Evolutionary conservation across 2,888 invertebrate genomes (phyloP).

Genomic region (Andricus quercusramuli): DNA sequence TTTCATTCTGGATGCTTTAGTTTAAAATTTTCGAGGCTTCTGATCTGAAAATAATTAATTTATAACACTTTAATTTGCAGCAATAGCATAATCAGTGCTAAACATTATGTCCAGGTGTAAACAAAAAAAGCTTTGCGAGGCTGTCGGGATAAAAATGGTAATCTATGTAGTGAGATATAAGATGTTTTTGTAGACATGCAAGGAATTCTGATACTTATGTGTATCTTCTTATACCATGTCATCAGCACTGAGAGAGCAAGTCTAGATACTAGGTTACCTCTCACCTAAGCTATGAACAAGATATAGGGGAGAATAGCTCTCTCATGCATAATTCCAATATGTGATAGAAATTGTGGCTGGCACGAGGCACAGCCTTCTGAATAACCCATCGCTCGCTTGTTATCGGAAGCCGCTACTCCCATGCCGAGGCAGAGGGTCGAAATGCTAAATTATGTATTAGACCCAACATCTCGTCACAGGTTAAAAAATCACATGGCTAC

Average conservation of each 20-base stretch:
- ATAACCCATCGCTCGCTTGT: conserved; percentile 65
- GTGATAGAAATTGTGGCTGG: conserved; percentile 67
- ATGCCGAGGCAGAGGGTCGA: conserved; percentile 42
- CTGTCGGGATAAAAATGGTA: background rate
- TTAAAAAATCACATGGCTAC: background rate
- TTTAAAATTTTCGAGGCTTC: no score
- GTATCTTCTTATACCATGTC: background rate
- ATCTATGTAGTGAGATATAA: background rate
- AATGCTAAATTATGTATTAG: conserved; percentile 57
- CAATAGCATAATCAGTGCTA: no score
- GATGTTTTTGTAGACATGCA: background rate
- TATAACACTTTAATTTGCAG: no score
- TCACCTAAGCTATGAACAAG: conserved; percentile 53
- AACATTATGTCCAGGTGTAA: no score
- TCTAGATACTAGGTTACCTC: conserved; percentile 45
- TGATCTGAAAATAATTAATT: no score
- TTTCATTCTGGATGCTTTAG: no score
- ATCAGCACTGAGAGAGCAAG: background rate
- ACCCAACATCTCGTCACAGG: background rate
- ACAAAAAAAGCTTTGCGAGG: no score
- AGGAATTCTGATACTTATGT: background rate
- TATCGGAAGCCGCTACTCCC: conserved; percentile 53
- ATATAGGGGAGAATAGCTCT: conserved; percentile 54
- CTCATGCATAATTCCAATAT: conserved; percentile 70
- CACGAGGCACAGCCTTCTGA: conserved; percentile 56